phyloP scores from a whole-genome alignment of 2,797 vertebrate genomes.

The Poecile montanus region DNA sequence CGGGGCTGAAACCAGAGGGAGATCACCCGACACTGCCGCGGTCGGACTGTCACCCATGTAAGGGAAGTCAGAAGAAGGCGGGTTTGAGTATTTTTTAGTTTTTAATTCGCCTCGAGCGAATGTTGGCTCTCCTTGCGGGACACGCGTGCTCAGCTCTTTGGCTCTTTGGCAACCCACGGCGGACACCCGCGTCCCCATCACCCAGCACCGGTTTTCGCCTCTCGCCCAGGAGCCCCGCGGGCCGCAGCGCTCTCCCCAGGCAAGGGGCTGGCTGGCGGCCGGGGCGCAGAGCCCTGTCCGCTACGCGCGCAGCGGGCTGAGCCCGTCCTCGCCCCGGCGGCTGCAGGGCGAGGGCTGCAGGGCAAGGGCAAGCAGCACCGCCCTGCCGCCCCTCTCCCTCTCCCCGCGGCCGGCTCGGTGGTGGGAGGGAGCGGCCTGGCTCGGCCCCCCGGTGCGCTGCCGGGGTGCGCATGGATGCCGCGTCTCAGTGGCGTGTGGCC shows the following conservation, averaged over 20 bases:
- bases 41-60: too few relatives aligned
- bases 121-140: background rate
- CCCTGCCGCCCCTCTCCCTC: too few relatives aligned
- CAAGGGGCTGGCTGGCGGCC: background rate
- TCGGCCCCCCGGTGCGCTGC: background rate
- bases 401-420: background rate
- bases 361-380: background rate
- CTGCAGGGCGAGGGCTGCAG: background rate
- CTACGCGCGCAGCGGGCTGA: background rate
- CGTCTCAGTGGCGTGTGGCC: background rate
- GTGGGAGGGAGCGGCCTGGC: background rate
- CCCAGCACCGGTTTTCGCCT: background rate
- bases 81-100: background rate
- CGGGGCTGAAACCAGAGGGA: background rate
- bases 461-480: background rate
- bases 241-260: background rate
- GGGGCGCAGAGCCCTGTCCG: background rate
- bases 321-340: too few relatives aligned
- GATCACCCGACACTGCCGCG: background rate
- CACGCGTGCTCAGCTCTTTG: background rate
- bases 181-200: background rate
- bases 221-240: background rate
- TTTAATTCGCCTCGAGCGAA: background rate
- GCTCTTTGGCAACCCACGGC: background rate
- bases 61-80: background rate